Evolutionary conservation across 2,888 invertebrate genomes (phyloP).

Genomic region (Strigamia transsilvanica): DNA sequence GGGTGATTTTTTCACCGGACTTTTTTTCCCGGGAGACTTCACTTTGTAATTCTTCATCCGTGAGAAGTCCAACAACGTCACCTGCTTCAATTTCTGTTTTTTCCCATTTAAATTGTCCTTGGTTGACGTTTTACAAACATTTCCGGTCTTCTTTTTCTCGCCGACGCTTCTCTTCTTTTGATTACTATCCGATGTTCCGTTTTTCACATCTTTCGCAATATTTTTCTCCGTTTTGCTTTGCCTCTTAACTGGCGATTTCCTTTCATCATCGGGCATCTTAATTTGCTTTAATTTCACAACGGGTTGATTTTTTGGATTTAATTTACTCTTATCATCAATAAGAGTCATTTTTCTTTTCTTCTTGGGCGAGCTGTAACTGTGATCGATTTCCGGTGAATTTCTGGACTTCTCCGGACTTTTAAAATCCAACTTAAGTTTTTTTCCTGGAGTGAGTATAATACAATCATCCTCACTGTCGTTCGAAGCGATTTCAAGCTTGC

Average conservation of each 20-base stretch:
- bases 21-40: not conserved
- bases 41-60: not conserved
- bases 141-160: not conserved
- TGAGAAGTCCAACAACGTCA: not conserved
- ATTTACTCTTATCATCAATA: not conserved
- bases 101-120: too few relatives aligned
- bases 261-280: not conserved
- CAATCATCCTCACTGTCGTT: not conserved
- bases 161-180: constrained; percentile 1
- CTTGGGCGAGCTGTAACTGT: constrained; percentile 41
- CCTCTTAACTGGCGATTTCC: not conserved
- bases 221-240: not conserved
- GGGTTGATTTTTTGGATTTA: not conserved
- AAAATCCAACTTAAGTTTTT: not conserved
- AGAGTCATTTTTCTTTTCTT: not conserved
- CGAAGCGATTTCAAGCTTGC: not conserved
- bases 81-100: constrained; percentile 22
- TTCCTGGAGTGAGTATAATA: not conserved
- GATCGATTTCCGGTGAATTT: constrained; percentile 27
- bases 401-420: not conserved
- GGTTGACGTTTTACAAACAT: not conserved
- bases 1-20: not conserved
- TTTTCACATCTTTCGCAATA: not conserved
- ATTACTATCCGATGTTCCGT: not conserved
- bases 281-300: not conserved